A percentile compares a stretch with the other conserved stretches of the same genome.
These are phyloP conservation scores for Dallia pectoralis DNA, from an alignment of 2,797 vertebrate species.

Conservation along the genomic window DNA sequence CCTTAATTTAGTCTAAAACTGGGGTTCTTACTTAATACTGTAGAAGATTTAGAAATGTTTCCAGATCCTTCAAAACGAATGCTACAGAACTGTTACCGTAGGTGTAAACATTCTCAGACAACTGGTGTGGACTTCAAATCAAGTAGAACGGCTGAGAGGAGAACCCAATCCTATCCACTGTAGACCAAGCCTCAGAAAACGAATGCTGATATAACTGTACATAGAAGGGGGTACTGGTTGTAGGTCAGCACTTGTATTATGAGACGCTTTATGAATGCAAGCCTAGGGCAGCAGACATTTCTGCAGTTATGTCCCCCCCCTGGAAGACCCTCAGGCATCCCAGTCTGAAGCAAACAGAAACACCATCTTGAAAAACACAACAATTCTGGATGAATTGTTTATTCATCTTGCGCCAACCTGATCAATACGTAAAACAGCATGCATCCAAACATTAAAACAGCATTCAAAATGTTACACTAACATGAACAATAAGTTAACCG, in stretches of 20 bases:
- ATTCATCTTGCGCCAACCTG: constrained; percentile 55
- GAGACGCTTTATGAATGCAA: too few relatives aligned
- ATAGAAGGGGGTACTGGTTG: too few relatives aligned
- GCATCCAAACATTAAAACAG: constrained; percentile 40
- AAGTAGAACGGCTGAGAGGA: too few relatives aligned
- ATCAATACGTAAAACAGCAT: constrained; percentile 50
- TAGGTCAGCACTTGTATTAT: too few relatives aligned
- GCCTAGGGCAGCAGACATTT: too few relatives aligned
- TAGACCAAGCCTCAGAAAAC: too few relatives aligned
- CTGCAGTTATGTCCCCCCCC: background rate
- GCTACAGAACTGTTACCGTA: too few relatives aligned
- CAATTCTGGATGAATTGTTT: constrained; percentile 70
- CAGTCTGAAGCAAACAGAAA: background rate
- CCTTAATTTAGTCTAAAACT: background rate
- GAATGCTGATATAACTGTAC: too few relatives aligned
- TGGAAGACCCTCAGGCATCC: background rate
- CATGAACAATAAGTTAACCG: constrained; percentile 9
- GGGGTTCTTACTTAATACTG: background rate
- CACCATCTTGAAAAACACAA: constrained; percentile 48
- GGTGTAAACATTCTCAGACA: background rate
- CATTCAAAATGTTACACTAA: constrained; percentile 32
- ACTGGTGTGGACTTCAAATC: background rate
- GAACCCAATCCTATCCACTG: too few relatives aligned
- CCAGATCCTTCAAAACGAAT: background rate
- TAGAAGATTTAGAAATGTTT: background rate